A percentile compares a stretch with the other conserved stretches of the same genome.
Conservation (phyloP, 1,140 invertebrate species). For the Pogonus chalceus region DNA sequence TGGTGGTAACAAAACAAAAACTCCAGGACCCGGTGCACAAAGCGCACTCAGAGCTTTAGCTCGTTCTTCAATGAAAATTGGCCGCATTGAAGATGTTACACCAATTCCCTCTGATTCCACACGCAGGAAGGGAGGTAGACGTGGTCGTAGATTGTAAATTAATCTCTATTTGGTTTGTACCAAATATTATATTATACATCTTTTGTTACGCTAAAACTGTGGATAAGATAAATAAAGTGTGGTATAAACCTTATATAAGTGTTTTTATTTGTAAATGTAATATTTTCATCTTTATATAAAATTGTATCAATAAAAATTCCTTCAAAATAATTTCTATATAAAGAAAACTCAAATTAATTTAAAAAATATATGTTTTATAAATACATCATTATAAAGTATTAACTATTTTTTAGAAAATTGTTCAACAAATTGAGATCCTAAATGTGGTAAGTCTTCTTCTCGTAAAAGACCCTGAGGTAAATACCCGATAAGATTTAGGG, state of each 20-base stretch:
- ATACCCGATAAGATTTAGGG: constrained; percentile 33
- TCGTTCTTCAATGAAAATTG: constrained; percentile 98
- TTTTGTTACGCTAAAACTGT: too few relatives aligned
- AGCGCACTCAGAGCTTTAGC: constrained; percentile 95
- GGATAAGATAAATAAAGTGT: too few relatives aligned
- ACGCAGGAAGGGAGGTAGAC: constrained; percentile 97
- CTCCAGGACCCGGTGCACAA: constrained; percentile 96
- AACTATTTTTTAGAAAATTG: too few relatives aligned
- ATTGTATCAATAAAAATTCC: too few relatives aligned
- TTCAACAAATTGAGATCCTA: constrained; percentile 24
- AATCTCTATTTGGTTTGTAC: constrained; percentile 9
- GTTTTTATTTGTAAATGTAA: too few relatives aligned
- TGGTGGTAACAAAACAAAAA: constrained; percentile 96
- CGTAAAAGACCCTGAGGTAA: constrained; percentile 33
- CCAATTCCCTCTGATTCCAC: constrained; percentile 98
- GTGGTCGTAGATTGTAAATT: constrained; percentile 93
- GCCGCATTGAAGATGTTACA: constrained; percentile 98
- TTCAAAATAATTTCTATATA: too few relatives aligned
- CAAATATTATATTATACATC: background rate
- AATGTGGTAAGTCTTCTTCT: constrained; percentile 32
- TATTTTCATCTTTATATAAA: too few relatives aligned
- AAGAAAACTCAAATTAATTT: too few relatives aligned
- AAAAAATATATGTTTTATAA: too few relatives aligned
- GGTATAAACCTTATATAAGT: too few relatives aligned
- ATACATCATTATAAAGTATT: too few relatives aligned